phyloP scores from a whole-genome alignment of 2,888 invertebrate genomes.

The Drosophila borborema region DNA sequence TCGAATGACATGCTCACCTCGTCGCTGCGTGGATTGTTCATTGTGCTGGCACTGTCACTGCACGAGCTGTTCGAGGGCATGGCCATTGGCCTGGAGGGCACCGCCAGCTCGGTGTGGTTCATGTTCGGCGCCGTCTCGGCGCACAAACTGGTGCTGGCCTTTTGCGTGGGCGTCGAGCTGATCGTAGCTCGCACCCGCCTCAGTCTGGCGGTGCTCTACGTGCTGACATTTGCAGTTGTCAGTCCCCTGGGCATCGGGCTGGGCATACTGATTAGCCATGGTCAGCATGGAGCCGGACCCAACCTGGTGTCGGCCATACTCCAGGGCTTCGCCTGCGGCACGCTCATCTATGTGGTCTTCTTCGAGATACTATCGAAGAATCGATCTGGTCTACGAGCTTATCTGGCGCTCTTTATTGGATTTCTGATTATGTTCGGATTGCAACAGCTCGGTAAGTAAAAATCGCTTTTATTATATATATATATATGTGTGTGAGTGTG shows the following conservation, averaged over 20 bases:
- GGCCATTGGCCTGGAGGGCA: conserved; percentile 91
- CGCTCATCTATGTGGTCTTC: conserved; percentile 97
- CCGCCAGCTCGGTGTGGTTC: conserved; percentile 88
- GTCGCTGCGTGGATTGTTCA: conserved; percentile 89
- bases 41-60: conserved; percentile 92
- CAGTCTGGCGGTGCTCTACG: conserved; percentile 88
- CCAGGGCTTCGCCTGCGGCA: conserved; percentile 96
- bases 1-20: conserved; percentile 75
- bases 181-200: conserved; percentile 89
- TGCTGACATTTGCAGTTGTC: conserved; percentile 91
- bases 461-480: not conserved
- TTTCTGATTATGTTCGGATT: conserved; percentile 91
- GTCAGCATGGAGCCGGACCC: conserved; percentile 87
- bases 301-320: conserved; percentile 88
- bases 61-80: conserved; percentile 95
- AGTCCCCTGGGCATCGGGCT: conserved; percentile 90
- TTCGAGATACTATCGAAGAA: conserved; percentile 93
- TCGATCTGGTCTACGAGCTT: conserved; percentile 88
- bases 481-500: not conserved
- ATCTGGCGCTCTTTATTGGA: conserved; percentile 89
- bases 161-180: conserved; percentile 94
- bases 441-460: conserved; percentile 85
- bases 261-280: conserved; percentile 90
- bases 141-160: conserved; percentile 94
- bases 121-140: conserved; percentile 94